Evolutionary conservation across 37 sponge, comb jelly and placozoan species (phyloP).

Genomic region (Cliona cf. orientalis): DNA sequence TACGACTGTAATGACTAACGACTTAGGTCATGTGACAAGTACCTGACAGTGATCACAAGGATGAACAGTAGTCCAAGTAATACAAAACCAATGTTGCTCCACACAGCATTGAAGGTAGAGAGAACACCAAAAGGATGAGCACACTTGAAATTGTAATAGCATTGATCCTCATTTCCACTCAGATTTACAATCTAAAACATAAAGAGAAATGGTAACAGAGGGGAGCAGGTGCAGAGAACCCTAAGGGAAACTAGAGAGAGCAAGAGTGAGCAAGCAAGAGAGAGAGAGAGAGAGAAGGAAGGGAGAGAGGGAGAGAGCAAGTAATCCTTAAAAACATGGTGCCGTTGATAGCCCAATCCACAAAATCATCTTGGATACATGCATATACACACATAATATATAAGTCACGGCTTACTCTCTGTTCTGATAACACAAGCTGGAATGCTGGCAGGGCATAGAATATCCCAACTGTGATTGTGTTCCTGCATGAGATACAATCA

Average conservation of each 20-base stretch:
- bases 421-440: constrained; percentile 77
- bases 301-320: background rate
- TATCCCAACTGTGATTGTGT: constrained; percentile 70
- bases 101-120: constrained; percentile 79
- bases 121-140: constrained; percentile 75
- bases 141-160: constrained; percentile 96
- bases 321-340: background rate
- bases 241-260: background rate
- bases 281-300: background rate
- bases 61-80: constrained; percentile 84
- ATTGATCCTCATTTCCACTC: constrained; percentile 91
- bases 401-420: too few relatives aligned
- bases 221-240: background rate
- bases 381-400: too few relatives aligned
- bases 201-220: background rate
- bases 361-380: too few relatives aligned
- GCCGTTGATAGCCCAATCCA: background rate
- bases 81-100: constrained; percentile 92
- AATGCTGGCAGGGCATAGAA: constrained; percentile 86
- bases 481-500: too few relatives aligned
- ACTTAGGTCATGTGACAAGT: background rate
- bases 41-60: constrained; percentile 42
- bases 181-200: constrained; percentile 44
- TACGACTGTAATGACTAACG: background rate
- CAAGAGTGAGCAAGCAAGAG: background rate